Evolutionary conservation across 2,888 invertebrate genomes (phyloP).

Genomic region (Lithophane semibrunnea): DNA sequence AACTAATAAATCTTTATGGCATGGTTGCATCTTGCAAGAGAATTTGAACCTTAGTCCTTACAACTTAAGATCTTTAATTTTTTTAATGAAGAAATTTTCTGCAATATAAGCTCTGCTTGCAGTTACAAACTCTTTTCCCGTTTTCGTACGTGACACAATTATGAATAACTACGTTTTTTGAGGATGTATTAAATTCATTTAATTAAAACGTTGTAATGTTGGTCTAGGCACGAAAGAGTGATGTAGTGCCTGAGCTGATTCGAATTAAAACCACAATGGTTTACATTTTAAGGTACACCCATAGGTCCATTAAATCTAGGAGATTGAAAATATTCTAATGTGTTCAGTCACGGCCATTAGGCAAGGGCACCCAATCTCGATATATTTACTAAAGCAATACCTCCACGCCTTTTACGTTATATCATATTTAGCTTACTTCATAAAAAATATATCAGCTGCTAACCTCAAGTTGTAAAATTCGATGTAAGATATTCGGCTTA

Average conservation of each 20-base stretch:
- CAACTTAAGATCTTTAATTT: slow-evolving; percentile 22
- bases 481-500: slow-evolving; percentile 17
- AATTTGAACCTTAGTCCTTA: slow-evolving; percentile 14
- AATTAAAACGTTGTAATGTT: slow-evolving; percentile 1
- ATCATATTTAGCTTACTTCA: slow-evolving; percentile 20
- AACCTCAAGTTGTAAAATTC: slow-evolving; percentile 28
- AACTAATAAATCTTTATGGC: slow-evolving; percentile 41
- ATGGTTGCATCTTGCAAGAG: slow-evolving; percentile 6
- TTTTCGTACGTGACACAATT: slow-evolving; percentile 65
- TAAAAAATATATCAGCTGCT: slow-evolving; percentile 42
- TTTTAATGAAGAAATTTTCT: slow-evolving; percentile 10
- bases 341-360: background rate
- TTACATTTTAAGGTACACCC: background rate
- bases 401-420: slow-evolving; percentile 29
- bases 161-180: slow-evolving; percentile 49
- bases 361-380: slow-evolving; percentile 4
- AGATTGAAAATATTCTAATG: slow-evolving; percentile 4
- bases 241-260: slow-evolving; percentile 1
- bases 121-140: slow-evolving; percentile 60
- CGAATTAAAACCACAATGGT: background rate
- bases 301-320: background rate
- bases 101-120: slow-evolving; percentile 40
- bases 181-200: slow-evolving; percentile 37
- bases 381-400: slow-evolving; percentile 15
- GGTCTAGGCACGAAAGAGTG: slow-evolving; percentile 3